phyloP scores from a whole-genome alignment of 2,797 vertebrate species.

The Furcifer pardalis region DNA sequence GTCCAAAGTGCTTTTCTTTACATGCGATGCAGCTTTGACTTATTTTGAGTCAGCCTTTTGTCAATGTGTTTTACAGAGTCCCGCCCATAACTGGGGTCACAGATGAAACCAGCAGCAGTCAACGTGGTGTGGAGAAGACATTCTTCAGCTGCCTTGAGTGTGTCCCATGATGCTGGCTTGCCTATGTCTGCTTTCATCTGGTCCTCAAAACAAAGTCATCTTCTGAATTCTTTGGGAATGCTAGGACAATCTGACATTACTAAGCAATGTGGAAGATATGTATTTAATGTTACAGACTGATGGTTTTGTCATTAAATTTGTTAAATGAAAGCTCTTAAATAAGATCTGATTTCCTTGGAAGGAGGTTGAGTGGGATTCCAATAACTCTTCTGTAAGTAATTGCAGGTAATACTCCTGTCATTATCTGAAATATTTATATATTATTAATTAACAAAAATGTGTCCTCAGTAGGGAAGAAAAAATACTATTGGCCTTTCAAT shows the following conservation, averaged over 20 bases:
- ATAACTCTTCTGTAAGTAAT: conserved; percentile 9
- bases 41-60: conserved; percentile 15
- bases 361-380: background rate
- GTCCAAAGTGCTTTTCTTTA: background rate
- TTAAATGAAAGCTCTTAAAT: conserved; percentile 15
- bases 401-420: background rate
- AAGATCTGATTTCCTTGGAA: conserved; percentile 16
- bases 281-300: background rate
- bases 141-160: conserved; percentile 45
- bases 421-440: background rate
- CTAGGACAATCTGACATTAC: conserved; percentile 22
- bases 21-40: background rate
- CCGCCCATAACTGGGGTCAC: conserved; percentile 19
- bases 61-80: conserved; percentile 22
- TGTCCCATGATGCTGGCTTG: conserved; percentile 50
- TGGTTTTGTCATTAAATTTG: conserved; percentile 11
- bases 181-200: conserved; percentile 52
- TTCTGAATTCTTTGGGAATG: conserved; percentile 31
- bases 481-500: background rate
- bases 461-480: background rate
- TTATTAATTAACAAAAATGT: background rate
- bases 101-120: conserved; percentile 36
- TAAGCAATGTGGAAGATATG: conserved; percentile 14
- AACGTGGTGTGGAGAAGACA: conserved; percentile 6
- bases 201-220: conserved; percentile 29